Percentiles rank a stretch among this genome's conserved stretches.
phyloP scores from a whole-genome alignment of 2,888 invertebrate species.

The Heterodera filipjevi region DNA sequence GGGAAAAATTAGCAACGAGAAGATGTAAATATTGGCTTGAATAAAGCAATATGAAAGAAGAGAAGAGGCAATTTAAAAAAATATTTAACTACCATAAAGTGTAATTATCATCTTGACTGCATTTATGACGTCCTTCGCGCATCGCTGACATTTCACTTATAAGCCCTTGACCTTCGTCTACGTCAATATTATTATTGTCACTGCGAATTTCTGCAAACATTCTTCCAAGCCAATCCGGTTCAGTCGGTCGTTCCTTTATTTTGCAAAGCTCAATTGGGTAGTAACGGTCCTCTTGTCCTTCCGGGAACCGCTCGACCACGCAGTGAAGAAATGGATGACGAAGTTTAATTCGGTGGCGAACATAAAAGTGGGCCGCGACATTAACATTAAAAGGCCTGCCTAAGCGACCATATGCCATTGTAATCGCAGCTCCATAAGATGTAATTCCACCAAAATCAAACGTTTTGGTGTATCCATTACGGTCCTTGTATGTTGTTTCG shows the following conservation, averaged over 20 bases:
- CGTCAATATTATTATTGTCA: neutral
- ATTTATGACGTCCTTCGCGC: neutral
- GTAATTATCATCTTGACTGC: neutral
- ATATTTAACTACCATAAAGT: neutral
- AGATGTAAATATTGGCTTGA: too few species aligned
- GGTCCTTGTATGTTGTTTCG: neutral
- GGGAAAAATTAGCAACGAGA: neutral
- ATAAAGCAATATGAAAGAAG: neutral
- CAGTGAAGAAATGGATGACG: slow-evolving; percentile 8
- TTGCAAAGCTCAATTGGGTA: slow-evolving; percentile 1
- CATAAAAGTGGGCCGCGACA: slow-evolving; percentile 22
- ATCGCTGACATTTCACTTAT: too few species aligned
- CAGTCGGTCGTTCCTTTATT: neutral
- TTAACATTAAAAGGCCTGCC: neutral
- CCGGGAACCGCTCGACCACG: slow-evolving; percentile 1
- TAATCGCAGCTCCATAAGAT: neutral
- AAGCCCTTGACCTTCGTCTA: too few species aligned
- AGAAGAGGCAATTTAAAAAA: neutral
- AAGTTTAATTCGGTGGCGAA: slow-evolving; percentile 4
- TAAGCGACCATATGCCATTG: slow-evolving; percentile 2
- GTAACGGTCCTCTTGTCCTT: neutral
- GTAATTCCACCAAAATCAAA: slow-evolving; percentile 10
- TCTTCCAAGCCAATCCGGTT: neutral
- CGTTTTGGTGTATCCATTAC: neutral
- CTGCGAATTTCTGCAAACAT: neutral